phyloP scores from a whole-genome alignment of 2,888 invertebrate species.

The Microplitis manilae region DNA sequence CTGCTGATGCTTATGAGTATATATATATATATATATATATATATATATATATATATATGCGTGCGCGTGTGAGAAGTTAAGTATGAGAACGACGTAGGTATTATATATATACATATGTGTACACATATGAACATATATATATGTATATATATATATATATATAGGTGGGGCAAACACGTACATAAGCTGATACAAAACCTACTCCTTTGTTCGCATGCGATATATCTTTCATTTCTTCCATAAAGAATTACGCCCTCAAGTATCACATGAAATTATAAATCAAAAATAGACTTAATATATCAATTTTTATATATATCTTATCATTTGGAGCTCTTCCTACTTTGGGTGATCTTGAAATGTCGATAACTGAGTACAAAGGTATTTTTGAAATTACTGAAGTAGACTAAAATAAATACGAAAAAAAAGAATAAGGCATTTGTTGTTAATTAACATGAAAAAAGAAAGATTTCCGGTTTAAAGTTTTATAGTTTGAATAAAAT shows the following conservation, averaged over 20 bases:
- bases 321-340: background rate
- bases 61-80: conserved; percentile 20
- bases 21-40: conserved; percentile 5
- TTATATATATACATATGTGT: conserved; percentile 13
- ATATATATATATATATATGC: conserved; percentile 17
- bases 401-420: background rate
- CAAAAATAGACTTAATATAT: background rate
- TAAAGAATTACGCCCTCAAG: background rate
- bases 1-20: conserved; percentile 14
- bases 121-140: background rate
- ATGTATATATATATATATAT: conserved; percentile 15
- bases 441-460: background rate
- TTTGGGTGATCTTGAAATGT: background rate
- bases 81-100: conserved; percentile 23
- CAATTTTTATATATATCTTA: background rate
- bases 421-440: background rate
- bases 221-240: conserved; percentile 16
- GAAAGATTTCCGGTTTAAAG: background rate
- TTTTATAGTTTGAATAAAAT: background rate
- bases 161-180: conserved; percentile 31
- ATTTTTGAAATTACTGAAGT: no score
- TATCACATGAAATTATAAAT: background rate
- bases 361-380: background rate
- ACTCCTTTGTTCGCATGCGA: conserved; percentile 36
- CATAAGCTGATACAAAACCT: conserved; percentile 29